Percentiles rank a stretch among this genome's conserved stretches.
Conservation (phyloP, 2,888 invertebrate species). For the Boloria euphrosyne region DNA sequence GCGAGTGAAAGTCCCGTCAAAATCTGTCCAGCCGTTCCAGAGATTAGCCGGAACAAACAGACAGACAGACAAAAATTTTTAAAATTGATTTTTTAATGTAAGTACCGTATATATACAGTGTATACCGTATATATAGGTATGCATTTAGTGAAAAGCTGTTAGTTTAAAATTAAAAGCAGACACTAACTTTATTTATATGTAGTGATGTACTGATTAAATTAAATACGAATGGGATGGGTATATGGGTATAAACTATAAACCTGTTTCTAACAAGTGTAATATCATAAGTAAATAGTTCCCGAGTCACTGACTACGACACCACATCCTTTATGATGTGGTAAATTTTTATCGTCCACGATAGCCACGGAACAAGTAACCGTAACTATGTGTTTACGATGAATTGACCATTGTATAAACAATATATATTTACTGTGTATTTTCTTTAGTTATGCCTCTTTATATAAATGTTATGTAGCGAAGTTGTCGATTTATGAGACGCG, state of each 20-base stretch:
- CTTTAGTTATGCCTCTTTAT: constrained; percentile 33
- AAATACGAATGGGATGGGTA: no score
- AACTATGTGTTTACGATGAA: constrained; percentile 61
- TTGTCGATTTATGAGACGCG: constrained; percentile 21
- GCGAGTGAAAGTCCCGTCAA: no score
- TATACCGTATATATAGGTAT: no score
- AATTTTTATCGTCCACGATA: constrained; percentile 53
- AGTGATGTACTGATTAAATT: no score
- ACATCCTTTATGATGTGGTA: constrained; percentile 51
- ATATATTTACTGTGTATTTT: constrained; percentile 9
- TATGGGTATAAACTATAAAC: not conserved
- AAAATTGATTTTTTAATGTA: no score
- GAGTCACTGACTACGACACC: constrained; percentile 32
- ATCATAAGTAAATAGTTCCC: not conserved
- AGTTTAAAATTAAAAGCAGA: no score
- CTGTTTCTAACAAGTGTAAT: not conserved
- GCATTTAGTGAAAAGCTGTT: no score
- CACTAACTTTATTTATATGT: no score
- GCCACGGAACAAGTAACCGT: constrained; percentile 51
- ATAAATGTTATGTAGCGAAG: constrained; percentile 8
- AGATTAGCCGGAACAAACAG: no score
- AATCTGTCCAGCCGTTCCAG: no score
- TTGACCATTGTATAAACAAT: constrained; percentile 45
- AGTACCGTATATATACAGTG: no score
- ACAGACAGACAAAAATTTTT: no score